Percentiles rank a stretch among this genome's conserved stretches.
These are phyloP conservation scores for Microcebus murinus DNA, from an alignment of 2,113 vertebrate genomes.

Conservation along the genomic window DNA sequence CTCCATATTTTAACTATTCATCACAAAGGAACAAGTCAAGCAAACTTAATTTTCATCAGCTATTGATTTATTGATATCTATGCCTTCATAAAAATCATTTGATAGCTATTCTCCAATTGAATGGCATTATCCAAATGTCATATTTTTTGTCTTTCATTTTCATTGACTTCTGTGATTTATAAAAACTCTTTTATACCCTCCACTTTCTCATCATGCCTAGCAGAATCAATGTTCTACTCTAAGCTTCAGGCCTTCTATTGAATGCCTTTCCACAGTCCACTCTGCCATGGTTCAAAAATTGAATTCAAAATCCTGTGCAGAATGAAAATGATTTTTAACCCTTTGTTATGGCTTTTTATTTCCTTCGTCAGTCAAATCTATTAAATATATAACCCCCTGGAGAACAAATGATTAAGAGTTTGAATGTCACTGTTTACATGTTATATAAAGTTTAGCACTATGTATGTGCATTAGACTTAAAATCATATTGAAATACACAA, in stretches of 20 bases:
- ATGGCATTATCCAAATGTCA: conserved; percentile 76
- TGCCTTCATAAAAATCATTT: conserved; percentile 73
- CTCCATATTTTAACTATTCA: conserved; percentile 53
- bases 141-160: conserved; percentile 70
- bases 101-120: conserved; percentile 71
- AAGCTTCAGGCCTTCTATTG: not conserved
- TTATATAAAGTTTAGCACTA: not conserved
- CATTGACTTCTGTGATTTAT: conserved; percentile 67
- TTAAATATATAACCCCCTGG: not conserved
- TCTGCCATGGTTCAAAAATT: conserved; percentile 8
- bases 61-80: conserved; percentile 79
- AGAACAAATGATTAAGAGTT: conserved; percentile 3
- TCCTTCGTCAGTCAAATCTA: not conserved
- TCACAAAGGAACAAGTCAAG: conserved; percentile 41
- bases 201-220: conserved; percentile 40
- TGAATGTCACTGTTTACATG: not conserved
- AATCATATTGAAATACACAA: not conserved
- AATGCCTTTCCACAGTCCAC: conserved; percentile 10
- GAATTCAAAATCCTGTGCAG: not conserved
- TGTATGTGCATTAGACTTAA: conserved; percentile 2
- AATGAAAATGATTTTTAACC: conserved; percentile 26
- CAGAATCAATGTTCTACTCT: conserved; percentile 61
- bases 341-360: not conserved
- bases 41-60: conserved; percentile 74
- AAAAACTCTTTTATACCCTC: conserved; percentile 47